phyloP scores from a whole-genome alignment of 2,888 invertebrate genomes.

The Eupithecia inturbata region DNA sequence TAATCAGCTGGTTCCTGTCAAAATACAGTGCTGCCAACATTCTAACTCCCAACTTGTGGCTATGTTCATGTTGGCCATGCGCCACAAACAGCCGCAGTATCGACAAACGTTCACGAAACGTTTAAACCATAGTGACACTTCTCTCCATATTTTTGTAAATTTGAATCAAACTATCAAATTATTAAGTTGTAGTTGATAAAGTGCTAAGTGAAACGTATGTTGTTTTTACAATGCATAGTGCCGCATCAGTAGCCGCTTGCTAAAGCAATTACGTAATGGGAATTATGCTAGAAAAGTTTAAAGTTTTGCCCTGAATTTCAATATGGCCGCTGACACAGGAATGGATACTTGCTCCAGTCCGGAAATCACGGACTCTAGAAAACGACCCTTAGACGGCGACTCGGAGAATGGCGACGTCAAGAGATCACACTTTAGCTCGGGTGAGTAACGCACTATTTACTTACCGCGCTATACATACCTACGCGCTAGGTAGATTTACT shows the following conservation, averaged over 20 bases:
- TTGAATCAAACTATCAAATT: conserved; percentile 72
- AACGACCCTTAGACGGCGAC: conserved; percentile 94
- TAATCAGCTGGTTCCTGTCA: conserved; percentile 81
- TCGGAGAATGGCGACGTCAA: conserved; percentile 94
- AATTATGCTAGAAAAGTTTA: conserved; percentile 84
- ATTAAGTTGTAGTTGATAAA: conserved; percentile 75
- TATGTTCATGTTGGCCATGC: conserved; percentile 73
- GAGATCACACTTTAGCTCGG: conserved; percentile 95
- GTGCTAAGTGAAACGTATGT: conserved; percentile 79
- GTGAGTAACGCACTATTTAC: conserved; percentile 82
- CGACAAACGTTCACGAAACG: conserved; percentile 83
- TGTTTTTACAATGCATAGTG: conserved; percentile 77
- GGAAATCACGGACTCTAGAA: conserved; percentile 95
- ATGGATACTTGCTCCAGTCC: conserved; percentile 97
- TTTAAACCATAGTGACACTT: conserved; percentile 80
- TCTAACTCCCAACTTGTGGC: conserved; percentile 55
- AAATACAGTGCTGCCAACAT: conserved; percentile 69
- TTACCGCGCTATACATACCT: conserved; percentile 53
- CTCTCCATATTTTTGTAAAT: conserved; percentile 77
- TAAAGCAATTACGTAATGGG: conserved; percentile 83
- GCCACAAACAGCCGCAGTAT: conserved; percentile 75
- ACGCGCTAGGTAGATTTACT: conserved; percentile 54
- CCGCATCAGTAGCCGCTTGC: conserved; percentile 74
- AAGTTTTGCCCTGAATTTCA: conserved; percentile 85
- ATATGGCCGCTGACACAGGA: conserved; percentile 96